A percentile compares a stretch with the other conserved stretches of the same genome.
These are phyloP conservation scores for Harpagus bidentatus DNA, from an alignment of 2,113 vertebrate genomes.

Conservation along the genomic window DNA sequence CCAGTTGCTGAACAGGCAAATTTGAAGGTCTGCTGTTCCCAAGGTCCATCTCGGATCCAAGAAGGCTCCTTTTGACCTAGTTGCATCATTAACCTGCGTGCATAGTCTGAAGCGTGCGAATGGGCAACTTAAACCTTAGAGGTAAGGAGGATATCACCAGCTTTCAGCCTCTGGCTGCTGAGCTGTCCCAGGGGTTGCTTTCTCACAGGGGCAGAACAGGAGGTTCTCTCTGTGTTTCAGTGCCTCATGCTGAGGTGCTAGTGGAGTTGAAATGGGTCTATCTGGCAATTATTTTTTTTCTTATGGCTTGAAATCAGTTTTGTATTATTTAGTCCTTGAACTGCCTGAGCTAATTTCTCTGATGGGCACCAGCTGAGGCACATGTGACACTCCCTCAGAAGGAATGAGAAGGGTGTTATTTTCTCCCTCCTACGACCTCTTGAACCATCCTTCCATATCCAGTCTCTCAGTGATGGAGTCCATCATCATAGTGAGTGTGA, in stretches of 20 bases:
- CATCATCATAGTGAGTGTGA: neutral
- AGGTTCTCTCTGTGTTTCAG: neutral
- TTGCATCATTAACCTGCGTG: neutral
- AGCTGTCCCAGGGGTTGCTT: neutral
- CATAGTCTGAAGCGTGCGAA: rapidly evolving
- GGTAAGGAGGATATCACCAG: neutral
- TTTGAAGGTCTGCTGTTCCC: neutral
- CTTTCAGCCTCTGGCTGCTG: neutral
- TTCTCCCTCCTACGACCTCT: neutral
- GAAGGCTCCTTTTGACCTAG: neutral
- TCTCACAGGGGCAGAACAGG: neutral
- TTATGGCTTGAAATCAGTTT: neutral
- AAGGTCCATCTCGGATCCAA: neutral
- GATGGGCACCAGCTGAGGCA: neutral
- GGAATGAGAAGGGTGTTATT: neutral
- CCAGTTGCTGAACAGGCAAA: rapidly evolving
- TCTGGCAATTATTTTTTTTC: neutral
- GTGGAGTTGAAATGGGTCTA: neutral
- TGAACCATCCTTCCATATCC: neutral
- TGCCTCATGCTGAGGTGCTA: neutral
- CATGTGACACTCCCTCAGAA: neutral
- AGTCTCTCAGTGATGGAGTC: neutral
- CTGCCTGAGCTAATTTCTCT: neutral
- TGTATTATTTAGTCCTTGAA: neutral
- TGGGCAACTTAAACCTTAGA: neutral